Evolutionary conservation across 2,888 invertebrate species (phyloP).

Genomic region (Drosophila lutescens): DNA sequence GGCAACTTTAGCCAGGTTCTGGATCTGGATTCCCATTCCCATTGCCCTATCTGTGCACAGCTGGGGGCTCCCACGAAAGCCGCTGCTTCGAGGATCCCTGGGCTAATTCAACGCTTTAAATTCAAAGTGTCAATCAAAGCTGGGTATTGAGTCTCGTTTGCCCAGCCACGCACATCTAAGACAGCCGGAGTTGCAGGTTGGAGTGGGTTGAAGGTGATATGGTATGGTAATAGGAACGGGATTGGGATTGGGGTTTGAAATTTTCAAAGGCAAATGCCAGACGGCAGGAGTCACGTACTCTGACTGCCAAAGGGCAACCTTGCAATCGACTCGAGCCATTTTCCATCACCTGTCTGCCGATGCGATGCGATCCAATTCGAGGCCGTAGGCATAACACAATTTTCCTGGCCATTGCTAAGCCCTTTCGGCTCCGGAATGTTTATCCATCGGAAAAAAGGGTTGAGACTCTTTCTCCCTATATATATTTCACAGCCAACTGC

Average conservation of each 20-base stretch:
- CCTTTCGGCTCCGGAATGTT: slow-evolving; percentile 26
- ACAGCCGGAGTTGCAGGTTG: slow-evolving; percentile 25
- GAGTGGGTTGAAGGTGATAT: too few species aligned
- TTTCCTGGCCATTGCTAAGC: slow-evolving; percentile 56
- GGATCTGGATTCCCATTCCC: neutral
- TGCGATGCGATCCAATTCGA: slow-evolving; percentile 34
- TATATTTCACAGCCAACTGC: slow-evolving; percentile 18
- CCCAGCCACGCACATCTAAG: slow-evolving; percentile 41
- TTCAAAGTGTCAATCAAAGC: slow-evolving; percentile 73
- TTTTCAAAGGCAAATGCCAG: slow-evolving; percentile 34
- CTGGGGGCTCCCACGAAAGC: slow-evolving; percentile 20
- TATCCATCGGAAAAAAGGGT: slow-evolving; percentile 13
- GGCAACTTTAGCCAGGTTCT: neutral
- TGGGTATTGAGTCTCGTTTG: slow-evolving; percentile 66
- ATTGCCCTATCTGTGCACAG: neutral
- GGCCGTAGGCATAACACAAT: slow-evolving; percentile 60
- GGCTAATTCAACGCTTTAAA: slow-evolving; percentile 54
- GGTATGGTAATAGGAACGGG: neutral
- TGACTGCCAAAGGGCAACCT: slow-evolving; percentile 49
- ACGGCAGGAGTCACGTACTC: slow-evolving; percentile 70
- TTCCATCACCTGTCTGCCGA: slow-evolving; percentile 67
- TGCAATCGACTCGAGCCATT: slow-evolving; percentile 40
- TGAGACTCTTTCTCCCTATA: neutral
- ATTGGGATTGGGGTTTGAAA: neutral
- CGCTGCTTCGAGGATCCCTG: slow-evolving; percentile 3